Conservation (phyloP, 1,140 invertebrate genomes). For the Homalodisca vitripennis region DNA sequence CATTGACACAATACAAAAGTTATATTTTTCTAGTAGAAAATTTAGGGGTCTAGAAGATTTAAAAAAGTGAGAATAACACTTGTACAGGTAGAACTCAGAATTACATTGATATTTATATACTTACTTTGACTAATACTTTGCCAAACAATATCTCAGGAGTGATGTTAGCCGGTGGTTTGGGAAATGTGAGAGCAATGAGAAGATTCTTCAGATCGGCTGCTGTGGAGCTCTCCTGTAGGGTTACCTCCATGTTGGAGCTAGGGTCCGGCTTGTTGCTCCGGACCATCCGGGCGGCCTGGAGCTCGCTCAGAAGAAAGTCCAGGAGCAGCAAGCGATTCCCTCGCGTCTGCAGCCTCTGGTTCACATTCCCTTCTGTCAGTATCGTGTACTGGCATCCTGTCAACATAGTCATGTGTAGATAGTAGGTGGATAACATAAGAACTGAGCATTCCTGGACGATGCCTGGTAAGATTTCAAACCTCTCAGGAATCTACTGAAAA, state of each 20-base stretch:
- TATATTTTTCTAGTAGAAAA: neutral
- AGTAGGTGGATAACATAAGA: constrained; percentile 25
- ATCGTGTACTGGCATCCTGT: constrained; percentile 68
- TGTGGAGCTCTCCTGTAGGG: constrained; percentile 75
- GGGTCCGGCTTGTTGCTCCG: constrained; percentile 59
- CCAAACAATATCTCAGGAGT: constrained; percentile 71
- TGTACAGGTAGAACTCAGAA: too few relatives aligned
- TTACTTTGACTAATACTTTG: constrained; percentile 69
- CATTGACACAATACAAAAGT: neutral
- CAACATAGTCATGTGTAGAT: neutral
- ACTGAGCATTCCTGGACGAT: too few relatives aligned
- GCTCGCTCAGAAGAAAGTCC: constrained; percentile 76
- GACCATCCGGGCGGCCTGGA: constrained; percentile 78
- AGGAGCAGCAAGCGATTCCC: constrained; percentile 67
- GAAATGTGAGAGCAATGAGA: constrained; percentile 72
- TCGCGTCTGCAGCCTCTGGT: constrained; percentile 63
- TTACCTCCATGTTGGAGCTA: constrained; percentile 36
- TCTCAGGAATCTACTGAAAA: neutral
- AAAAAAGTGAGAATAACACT: neutral
- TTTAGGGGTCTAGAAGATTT: too few relatives aligned
- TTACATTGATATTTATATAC: neutral
- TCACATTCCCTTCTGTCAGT: constrained; percentile 64
- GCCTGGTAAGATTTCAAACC: neutral
- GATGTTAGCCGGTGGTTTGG: constrained; percentile 83
- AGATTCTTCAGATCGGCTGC: constrained; percentile 76